Evolutionary conservation across 2,797 vertebrate genomes (phyloP), one percentile per base, ranked within the genome.

Genomic region (Danionella dracula): DNA sequence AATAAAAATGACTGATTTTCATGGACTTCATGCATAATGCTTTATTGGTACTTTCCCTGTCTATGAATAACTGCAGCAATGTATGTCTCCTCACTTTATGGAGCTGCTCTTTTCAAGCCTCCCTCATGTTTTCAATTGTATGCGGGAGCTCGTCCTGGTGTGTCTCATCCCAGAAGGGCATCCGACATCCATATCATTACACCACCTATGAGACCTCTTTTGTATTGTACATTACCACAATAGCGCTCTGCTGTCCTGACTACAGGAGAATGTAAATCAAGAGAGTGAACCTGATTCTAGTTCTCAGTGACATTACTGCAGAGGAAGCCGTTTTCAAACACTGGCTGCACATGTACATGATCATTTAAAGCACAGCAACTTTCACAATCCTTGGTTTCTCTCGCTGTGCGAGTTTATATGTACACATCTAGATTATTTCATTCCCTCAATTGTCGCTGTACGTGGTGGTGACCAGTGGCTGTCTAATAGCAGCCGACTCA

Each of bases 1-100:
- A 86, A 84, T 80, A 88, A 78, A 73, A 81, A 83, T 86, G 60
- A 76, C 76, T 29, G 55, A 68, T 66, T 69, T 73, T 20, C 49
- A 53, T 12, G 27, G 70, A 55, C 41, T 37, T 66, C 20, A 38
- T 55, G 21, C 59, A 63, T 46, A 41, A 70, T 49, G 34, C 40
- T 57, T 49, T 44, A 65, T 58, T 57, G 40, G 46, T 16, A 5
- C 27, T 44, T 58, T 64, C 7, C 9, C 32, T 37, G 42, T 54
- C 21, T 53, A 32, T 59, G 62, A 66, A 59, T 32, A 45, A 50
- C 49, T 44, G 10, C 53, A 65, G 40, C 50, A 10, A 4, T 45
- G 19, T 6, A 29, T 13, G 19, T 55, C 50, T 15, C 16, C 12
- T n/a, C 17, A 5, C 20, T 34, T 27, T 27, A 5, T 54, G 10